phyloP scores from a whole-genome alignment of 2,113 vertebrate genomes.

The Tachycineta bicolor region DNA sequence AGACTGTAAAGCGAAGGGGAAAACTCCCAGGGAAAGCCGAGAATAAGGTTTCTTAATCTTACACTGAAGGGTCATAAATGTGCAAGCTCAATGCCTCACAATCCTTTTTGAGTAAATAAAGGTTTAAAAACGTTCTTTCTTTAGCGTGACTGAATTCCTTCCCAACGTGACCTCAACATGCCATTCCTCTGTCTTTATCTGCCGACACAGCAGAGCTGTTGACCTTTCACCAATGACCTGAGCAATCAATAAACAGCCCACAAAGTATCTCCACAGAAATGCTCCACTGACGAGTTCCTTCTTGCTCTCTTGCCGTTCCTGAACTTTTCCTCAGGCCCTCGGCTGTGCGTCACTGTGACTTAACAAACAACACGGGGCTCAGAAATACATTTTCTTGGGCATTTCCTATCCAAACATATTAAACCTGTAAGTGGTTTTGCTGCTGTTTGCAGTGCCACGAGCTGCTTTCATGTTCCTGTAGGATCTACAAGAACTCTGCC shows the following conservation, averaged over 20 bases:
- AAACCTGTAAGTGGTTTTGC: neutral
- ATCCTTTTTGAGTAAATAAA: slow-evolving; percentile 61
- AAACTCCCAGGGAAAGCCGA: slow-evolving; percentile 35
- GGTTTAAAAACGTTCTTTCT: slow-evolving; percentile 43
- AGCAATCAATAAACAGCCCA: slow-evolving; percentile 54
- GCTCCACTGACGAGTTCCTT: neutral
- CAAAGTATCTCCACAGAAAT: slow-evolving; percentile 24
- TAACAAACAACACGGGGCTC: neutral
- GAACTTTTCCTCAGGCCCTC: neutral
- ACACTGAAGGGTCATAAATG: slow-evolving; percentile 28
- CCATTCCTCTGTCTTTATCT: slow-evolving; percentile 66
- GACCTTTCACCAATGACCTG: slow-evolving; percentile 62
- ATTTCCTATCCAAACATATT: neutral
- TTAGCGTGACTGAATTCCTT: slow-evolving; percentile 56
- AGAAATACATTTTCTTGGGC: neutral
- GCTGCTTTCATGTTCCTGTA: neutral
- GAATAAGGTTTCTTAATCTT: slow-evolving; percentile 14
- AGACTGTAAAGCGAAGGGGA: neutral
- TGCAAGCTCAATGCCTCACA: slow-evolving; percentile 40
- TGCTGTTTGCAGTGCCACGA: neutral
- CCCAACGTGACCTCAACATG: slow-evolving; percentile 54
- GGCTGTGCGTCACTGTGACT: neutral
- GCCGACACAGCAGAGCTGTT: slow-evolving; percentile 49
- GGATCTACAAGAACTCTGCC: neutral
- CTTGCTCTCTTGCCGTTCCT: neutral